phyloP scores from a whole-genome alignment of 2,113 vertebrate genomes.

The Tachycineta bicolor region DNA sequence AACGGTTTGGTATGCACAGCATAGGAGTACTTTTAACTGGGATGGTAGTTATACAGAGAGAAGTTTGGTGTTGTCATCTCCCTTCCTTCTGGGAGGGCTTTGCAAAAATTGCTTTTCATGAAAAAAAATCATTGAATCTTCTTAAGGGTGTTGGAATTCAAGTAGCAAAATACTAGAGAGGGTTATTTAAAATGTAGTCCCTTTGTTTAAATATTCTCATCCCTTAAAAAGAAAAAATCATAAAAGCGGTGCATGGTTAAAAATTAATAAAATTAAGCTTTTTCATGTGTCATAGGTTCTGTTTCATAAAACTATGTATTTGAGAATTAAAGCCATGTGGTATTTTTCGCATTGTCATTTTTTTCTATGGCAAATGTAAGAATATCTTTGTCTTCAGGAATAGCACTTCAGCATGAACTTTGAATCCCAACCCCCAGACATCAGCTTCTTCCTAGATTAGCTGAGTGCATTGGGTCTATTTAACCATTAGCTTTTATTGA shows the following conservation, averaged over 20 bases:
- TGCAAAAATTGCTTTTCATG: conserved; percentile 46
- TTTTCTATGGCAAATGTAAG: conserved; percentile 50
- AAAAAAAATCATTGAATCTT: not conserved
- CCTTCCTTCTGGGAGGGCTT: conserved; percentile 20
- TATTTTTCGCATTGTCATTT: conserved; percentile 34
- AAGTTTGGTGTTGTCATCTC: not conserved
- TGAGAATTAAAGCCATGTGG: not conserved
- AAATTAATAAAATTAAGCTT: conserved; percentile 27
- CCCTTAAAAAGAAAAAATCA: conserved; percentile 3
- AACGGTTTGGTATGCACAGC: conserved; percentile 13
- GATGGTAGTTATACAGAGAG: conserved; percentile 5
- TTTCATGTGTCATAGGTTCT: not conserved
- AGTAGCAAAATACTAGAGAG: conserved; percentile 11
- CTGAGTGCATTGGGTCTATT: conserved; percentile 74
- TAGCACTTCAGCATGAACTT: conserved; percentile 45
- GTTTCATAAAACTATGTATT: not conserved
- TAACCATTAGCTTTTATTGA: conserved; percentile 77
- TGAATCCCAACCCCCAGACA: conserved; percentile 65
- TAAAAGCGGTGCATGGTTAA: not conserved
- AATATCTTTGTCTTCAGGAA: conserved; percentile 60
- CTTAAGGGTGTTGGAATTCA: conserved; percentile 29
- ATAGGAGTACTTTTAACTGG: not conserved
- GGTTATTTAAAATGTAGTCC: conserved; percentile 50
- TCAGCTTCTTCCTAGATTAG: conserved; percentile 73
- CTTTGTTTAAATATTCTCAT: conserved; percentile 41